Base-by-base conservation (phyloP, 2,888 invertebrate genomes). In the Perdita meconis region DNA sequence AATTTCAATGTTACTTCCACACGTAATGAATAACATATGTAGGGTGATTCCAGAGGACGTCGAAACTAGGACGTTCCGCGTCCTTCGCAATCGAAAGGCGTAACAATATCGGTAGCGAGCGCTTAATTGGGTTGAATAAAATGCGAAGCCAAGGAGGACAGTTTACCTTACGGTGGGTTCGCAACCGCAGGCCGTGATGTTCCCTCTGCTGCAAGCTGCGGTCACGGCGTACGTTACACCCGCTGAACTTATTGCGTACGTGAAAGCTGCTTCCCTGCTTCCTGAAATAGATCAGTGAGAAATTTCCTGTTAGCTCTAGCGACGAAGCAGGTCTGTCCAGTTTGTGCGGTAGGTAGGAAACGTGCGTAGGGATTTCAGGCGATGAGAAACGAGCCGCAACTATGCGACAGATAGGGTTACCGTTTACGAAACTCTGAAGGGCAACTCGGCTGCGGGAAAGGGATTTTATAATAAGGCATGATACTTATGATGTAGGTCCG, bases 141-240 rank as follows among this genome's bases (percentile, higher is more conserved):
- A 26, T 36, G 10, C 5, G 42, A 22, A 57, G 22, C 59, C 34
- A 40, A 47, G 40, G 38, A 47, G n/a, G 19, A 61, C 8, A 47
- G 44, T 65, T 86, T 86, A 92, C 92, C 91, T 89, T 78, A 91
- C 92, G 76, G 87, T 87, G 55, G 90, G 89, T 78, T 92, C 95
- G 91, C 97, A 97, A 84, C 97, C 96, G 90, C 97, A 97, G 42
- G 96, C 94, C 34, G 96, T 96, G 83, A 98, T 96, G 92, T 97
- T 97, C 64, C 98, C 98, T 64, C 97, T 94, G 85, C 97, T 96
- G 93, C 99, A 99, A 53, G 98, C 97, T 68, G 97, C 96, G 80
- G 98, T 97, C 73, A 99, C 95, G 59, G 98, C 96, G 91, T 97
- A 97, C 67, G 97, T 96, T 61, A 98, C 97, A 16, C 98, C 99